A percentile compares a stretch with the other conserved stretches of the same genome.
Evolutionary conservation across 2,113 vertebrate species (phyloP).

Genomic region (Heptranchias perlo): DNA sequence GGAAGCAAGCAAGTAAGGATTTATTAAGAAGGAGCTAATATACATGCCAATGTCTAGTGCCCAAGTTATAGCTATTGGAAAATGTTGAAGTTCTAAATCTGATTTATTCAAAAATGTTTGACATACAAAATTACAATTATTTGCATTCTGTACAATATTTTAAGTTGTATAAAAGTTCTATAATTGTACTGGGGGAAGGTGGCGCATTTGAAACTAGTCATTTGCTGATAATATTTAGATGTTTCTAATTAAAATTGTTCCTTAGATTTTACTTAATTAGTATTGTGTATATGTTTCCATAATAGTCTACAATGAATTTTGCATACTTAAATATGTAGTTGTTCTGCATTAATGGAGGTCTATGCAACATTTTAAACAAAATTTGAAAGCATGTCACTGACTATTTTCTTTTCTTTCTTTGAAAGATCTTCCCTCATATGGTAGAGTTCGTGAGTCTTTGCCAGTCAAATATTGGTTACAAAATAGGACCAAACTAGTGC

Average conservation of each 20-base stretch:
- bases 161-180: neutral
- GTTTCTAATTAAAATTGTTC: neutral
- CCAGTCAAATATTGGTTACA: conserved; percentile 84
- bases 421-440: conserved; percentile 86
- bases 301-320: neutral
- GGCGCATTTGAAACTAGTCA: neutral
- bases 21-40: neutral
- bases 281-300: neutral
- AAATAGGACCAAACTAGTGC: conserved; percentile 83
- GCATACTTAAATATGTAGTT: neutral
- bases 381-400: neutral
- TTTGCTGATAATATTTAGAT: neutral
- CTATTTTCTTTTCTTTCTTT: conserved; percentile 26
- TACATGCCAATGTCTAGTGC: neutral
- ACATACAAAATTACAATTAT: neutral
- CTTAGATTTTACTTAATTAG: neutral
- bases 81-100: neutral
- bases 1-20: neutral
- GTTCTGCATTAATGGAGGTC: neutral
- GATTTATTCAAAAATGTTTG: neutral
- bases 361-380: neutral
- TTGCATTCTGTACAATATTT: neutral
- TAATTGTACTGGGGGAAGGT: neutral
- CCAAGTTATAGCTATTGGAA: neutral
- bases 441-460: conserved; percentile 85